Percentiles rank a stretch among this genome's conserved stretches.
These are phyloP conservation scores for Aphelenchoides bicaudatus DNA, from an alignment of 2,888 invertebrate species.

Conservation along the genomic window DNA sequence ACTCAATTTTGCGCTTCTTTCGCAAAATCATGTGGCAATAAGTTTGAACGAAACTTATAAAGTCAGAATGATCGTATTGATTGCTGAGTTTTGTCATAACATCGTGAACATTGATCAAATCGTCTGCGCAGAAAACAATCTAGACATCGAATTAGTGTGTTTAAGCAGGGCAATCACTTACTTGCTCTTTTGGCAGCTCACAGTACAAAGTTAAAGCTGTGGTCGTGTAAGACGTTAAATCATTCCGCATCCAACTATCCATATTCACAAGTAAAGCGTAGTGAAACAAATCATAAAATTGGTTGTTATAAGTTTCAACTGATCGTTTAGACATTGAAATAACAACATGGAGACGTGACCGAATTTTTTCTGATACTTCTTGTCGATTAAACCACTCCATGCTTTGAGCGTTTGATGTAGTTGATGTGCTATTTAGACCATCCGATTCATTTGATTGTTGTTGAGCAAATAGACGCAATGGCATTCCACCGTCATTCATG, in stretches of 20 bases:
- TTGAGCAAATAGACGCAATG: conserved; percentile 23
- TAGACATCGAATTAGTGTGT: conserved; percentile 7
- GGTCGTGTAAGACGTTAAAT: conserved; percentile 17
- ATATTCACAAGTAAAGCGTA: conserved; percentile 29
- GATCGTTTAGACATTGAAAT: conserved; percentile 18
- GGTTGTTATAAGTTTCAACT: conserved; percentile 14
- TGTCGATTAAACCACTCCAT: conserved; percentile 32
- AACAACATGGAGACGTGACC: conserved; percentile 28
- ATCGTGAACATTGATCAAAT: conserved; percentile 21
- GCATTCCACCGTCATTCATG: conserved; percentile 30
- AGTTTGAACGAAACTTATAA: conserved; percentile 23
- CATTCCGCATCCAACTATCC: conserved; percentile 26
- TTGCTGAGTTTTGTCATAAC: conserved; percentile 21
- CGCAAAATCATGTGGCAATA: conserved; percentile 32
- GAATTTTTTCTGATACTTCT: conserved; percentile 21
- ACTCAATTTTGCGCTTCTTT: conserved; percentile 30
- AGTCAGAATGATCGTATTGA: conserved; percentile 18
- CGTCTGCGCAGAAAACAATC: conserved; percentile 11
- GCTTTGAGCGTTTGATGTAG: conserved; percentile 1
- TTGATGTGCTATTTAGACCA: not conserved
- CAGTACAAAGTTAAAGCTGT: conserved; percentile 4
- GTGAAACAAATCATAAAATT: conserved; percentile 30
- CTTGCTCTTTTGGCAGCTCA: conserved; percentile 1
- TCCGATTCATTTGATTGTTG: conserved; percentile 21
- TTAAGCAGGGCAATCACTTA: not conserved